Evolutionary conservation across 2,888 invertebrate genomes (phyloP).

Genomic region (Tipula helvola): DNA sequence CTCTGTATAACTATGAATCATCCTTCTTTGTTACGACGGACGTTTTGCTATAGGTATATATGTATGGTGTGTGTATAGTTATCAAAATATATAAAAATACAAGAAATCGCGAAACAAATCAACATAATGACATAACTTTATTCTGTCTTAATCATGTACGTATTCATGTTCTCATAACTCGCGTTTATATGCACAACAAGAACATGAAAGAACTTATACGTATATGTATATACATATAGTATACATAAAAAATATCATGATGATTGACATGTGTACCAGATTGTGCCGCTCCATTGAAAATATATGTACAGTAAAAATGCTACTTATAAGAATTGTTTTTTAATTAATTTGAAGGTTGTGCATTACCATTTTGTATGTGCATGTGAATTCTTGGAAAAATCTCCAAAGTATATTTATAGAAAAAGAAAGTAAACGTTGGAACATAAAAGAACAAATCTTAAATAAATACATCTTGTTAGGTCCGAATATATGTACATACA

Average conservation of each 20-base stretch:
- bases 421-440: not conserved
- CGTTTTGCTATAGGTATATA: not conserved
- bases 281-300: not conserved
- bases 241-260: not conserved
- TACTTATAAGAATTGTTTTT: not conserved
- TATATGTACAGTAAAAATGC: not conserved
- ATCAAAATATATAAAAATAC: not conserved
- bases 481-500: not conserved
- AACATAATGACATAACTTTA: not conserved
- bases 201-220: not conserved
- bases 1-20: not conserved
- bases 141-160: not conserved
- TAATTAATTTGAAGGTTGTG: not conserved
- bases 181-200: not conserved
- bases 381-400: not conserved
- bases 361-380: not conserved
- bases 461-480: not conserved
- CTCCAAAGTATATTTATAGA: not conserved
- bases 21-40: not conserved
- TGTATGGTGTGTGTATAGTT: not conserved
- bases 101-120: not conserved
- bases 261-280: not conserved
- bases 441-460: not conserved
- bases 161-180: not conserved
- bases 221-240: not conserved